phyloP scores from a whole-genome alignment of 2,113 vertebrate species.

The Ranitomeya imitator region DNA sequence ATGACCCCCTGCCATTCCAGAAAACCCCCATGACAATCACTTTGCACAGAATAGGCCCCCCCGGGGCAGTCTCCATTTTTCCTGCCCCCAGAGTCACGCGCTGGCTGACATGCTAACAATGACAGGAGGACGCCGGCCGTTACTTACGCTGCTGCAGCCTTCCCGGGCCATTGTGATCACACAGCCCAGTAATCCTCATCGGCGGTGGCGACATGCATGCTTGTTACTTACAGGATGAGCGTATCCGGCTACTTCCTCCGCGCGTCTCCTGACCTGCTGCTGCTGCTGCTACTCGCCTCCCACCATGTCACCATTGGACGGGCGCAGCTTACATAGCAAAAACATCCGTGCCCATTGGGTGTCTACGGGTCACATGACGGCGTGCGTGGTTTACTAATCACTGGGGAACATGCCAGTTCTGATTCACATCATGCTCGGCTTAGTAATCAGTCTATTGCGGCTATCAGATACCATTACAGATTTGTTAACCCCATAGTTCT shows the following conservation, averaged over 20 bases:
- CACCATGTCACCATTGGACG: not conserved
- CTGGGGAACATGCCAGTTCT: conserved; percentile 45
- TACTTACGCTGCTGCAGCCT: conserved; percentile 51
- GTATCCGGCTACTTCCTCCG: conserved; percentile 52
- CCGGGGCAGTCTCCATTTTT: not conserved
- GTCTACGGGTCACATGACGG: conserved; percentile 2
- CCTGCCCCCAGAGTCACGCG: not conserved
- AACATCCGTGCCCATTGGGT: conserved; percentile 8
- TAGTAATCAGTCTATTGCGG: not conserved
- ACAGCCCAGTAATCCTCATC: conserved; percentile 4
- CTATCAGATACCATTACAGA: not conserved
- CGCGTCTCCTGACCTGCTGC: conserved; percentile 16
- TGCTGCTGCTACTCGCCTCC: conserved; percentile 45
- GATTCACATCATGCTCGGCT: conserved; percentile 18
- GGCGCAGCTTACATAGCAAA: conserved; percentile 18
- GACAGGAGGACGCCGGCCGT: not conserved
- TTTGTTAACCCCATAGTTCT: not conserved
- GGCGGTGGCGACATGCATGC: conserved; percentile 30
- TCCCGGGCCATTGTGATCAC: conserved; percentile 45
- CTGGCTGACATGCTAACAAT: not conserved
- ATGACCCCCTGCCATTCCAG: not conserved
- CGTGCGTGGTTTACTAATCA: conserved; percentile 23
- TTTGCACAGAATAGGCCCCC: not conserved
- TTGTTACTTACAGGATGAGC: conserved; percentile 44
- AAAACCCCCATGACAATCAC: not conserved